Evolutionary conservation across 2,888 invertebrate genomes (phyloP).

Genomic region (Drosophila nigricruria): DNA sequence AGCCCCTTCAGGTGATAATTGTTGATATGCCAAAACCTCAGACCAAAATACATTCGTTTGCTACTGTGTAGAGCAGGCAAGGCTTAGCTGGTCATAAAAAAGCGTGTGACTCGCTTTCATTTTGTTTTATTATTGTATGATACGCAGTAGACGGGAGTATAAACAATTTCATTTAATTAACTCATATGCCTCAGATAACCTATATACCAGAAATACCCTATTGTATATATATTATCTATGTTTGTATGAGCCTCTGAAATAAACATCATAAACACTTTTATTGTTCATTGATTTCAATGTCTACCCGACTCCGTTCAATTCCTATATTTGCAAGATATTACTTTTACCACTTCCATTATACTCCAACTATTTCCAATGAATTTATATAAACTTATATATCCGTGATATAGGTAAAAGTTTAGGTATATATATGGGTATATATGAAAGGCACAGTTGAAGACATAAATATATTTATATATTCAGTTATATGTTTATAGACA

Average conservation of each 20-base stretch:
- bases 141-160: not conserved
- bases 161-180: not conserved
- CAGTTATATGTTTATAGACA: no score
- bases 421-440: no score
- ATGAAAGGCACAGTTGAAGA: no score
- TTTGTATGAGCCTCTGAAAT: not conserved
- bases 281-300: no score
- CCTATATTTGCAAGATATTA: no score
- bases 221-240: not conserved
- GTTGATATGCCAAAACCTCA: slow-evolving; percentile 3
- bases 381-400: no score
- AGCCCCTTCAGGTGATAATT: slow-evolving; percentile 37
- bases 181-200: not conserved
- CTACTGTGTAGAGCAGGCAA: not conserved
- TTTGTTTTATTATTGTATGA: not conserved
- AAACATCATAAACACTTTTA: no score
- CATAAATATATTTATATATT: no score
- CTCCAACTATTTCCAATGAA: no score
- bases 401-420: no score
- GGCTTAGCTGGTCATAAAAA: not conserved
- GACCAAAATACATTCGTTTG: not conserved
- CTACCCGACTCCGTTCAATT: no score
- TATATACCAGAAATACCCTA: not conserved
- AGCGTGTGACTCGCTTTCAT: slow-evolving; percentile 1
- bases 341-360: no score